phyloP scores from a whole-genome alignment of 1,140 invertebrate species.

The Drosophila azteca region DNA sequence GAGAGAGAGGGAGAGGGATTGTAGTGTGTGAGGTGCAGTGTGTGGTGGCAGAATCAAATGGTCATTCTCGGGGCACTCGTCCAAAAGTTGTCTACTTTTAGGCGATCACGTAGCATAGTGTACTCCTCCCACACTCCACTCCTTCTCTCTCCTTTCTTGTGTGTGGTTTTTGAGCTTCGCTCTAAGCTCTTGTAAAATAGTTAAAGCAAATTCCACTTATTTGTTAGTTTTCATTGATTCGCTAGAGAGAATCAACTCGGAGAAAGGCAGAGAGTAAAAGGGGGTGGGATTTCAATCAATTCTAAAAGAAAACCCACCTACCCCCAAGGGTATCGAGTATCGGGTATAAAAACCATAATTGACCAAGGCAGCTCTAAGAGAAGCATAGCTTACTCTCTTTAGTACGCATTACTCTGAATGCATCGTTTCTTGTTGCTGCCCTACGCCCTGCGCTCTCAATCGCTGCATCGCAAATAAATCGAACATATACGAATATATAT shows the following conservation, averaged over 20 bases:
- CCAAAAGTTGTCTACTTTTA: constrained; percentile 72
- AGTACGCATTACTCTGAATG: too few relatives aligned
- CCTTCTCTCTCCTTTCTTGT: neutral
- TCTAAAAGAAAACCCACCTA: neutral
- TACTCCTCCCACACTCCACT: constrained; percentile 7
- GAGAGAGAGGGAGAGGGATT: too few relatives aligned
- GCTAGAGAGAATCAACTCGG: constrained; percentile 45
- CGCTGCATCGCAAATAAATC: too few relatives aligned
- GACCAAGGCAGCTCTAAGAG: too few relatives aligned
- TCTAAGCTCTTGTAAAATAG: constrained; percentile 62
- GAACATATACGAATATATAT: too few relatives aligned
- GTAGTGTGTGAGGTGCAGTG: neutral
- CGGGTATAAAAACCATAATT: too few relatives aligned
- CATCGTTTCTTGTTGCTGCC: too few relatives aligned
- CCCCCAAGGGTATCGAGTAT: too few relatives aligned
- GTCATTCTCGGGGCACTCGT: constrained; percentile 48
- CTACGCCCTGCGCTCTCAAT: too few relatives aligned
- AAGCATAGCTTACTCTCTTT: too few relatives aligned
- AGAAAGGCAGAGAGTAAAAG: constrained; percentile 18
- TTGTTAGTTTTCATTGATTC: constrained; percentile 63
- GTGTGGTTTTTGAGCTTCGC: constrained; percentile 45
- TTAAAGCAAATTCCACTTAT: constrained; percentile 61
- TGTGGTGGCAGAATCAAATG: constrained; percentile 67
- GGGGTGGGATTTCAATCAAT: neutral
- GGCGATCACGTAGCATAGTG: constrained; percentile 63